These are phyloP conservation scores for Propithecus coquereli DNA, from an alignment of 2,113 vertebrate species.

Conservation along the genomic window DNA sequence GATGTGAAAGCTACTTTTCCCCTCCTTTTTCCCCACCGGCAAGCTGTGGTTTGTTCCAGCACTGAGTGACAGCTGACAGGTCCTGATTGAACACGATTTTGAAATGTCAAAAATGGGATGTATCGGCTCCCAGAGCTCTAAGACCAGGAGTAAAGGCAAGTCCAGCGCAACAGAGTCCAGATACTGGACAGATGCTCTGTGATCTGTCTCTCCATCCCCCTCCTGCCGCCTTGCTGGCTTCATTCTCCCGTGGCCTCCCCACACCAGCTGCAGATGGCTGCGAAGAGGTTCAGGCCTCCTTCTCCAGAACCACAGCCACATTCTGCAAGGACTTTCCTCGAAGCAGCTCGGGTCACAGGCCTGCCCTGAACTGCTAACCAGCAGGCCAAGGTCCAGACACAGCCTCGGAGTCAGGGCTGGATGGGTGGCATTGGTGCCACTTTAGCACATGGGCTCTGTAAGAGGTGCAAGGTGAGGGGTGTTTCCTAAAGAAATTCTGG, in stretches of 20 bases:
- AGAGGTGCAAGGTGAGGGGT: neutral
- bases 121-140: neutral
- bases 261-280: neutral
- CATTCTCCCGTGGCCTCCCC: fast-evolving
- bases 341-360: neutral
- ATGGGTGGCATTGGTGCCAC: too few species aligned
- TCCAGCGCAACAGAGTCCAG: fast-evolving
- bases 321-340: fast-evolving
- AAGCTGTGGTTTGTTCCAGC: neutral
- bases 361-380: neutral
- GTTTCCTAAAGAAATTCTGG: neutral
- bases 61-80: neutral
- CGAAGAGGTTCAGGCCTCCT: neutral
- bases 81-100: neutral
- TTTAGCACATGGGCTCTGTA: neutral
- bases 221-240: neutral
- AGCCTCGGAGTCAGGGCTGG: too few species aligned
- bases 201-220: fast-evolving
- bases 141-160: neutral
- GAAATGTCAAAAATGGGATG: neutral
- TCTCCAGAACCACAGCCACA: neutral
- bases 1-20: neutral
- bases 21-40: neutral
- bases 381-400: fast-evolving
- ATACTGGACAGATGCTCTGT: fast-evolving